Evolutionary conservation across 2,888 invertebrate genomes (phyloP), one percentile per base, ranked within the genome.

Genomic region (Phalera bucephala): DNA sequence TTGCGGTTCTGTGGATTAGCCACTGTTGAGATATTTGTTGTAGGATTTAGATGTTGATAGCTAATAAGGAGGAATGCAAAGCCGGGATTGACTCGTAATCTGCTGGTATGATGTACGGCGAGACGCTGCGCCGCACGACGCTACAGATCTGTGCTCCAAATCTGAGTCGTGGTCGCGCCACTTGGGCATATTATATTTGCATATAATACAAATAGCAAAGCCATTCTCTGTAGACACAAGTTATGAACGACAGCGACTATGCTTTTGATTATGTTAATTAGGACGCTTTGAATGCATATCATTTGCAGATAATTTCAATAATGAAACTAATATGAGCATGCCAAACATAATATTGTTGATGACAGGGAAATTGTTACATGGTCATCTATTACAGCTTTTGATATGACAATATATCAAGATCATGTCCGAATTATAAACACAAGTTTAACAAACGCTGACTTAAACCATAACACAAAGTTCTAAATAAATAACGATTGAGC

Each of bases 101-200:
- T 48, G 51, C 42, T 42, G 50, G 64, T 70, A 67, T 72, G 73
- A 77, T 72, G 65, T 66, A 71, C 66, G 67, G 49, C 62, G 63
- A 59, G 52, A 52, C 50, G 13, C 56, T 42, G 58, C 57, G 60
- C 68, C 69, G 56, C 78, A 80, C 80, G 79, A 75, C 67, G 54
- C 50, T 52, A 56, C 54, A 46, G 73, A 84, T 84, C 84, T 70
- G 30, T 78, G 84, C 79, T 83, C 84, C 55, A 85, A 76, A 84
- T 84, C 84, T 82, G 38, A 66, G 50, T 80, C 79, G 81, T 80
- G 80, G 78, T 72, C 74, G 75, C 76, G 50, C 74, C 71, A 69
- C 70, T 70, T 69, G 63, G 57, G 75, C n/a, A n/a, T 76, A 80
- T 84, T 84, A 82, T 85, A 84, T 84, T n/a, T n/a, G n/a, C n/a